These are phyloP conservation scores for Aptenodytes patagonicus DNA, from an alignment of 2,113 vertebrate genomes.

Conservation along the genomic window DNA sequence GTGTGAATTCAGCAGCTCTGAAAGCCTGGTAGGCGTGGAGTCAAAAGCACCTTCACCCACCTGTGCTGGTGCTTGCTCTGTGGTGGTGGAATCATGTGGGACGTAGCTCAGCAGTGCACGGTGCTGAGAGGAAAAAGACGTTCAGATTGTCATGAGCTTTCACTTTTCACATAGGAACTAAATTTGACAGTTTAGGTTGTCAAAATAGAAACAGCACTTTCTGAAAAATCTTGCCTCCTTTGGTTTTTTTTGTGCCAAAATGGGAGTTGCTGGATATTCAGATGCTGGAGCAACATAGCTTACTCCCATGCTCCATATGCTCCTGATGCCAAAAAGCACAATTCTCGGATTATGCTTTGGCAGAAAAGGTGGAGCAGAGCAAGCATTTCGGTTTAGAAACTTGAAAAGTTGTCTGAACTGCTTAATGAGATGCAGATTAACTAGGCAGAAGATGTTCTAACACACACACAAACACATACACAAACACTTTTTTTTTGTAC, in stretches of 20 bases:
- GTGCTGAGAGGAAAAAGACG: accelerated
- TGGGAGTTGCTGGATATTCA: not conserved
- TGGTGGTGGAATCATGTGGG: accelerated
- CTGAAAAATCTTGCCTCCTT: not conserved
- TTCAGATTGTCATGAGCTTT: not conserved
- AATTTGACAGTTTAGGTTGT: not conserved
- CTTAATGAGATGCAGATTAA: not conserved
- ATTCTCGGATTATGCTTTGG: not conserved
- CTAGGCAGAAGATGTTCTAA: not conserved
- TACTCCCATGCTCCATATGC: not conserved
- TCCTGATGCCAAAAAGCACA: not conserved
- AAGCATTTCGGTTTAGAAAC: not conserved
- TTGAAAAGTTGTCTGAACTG: not conserved
- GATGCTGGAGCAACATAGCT: not conserved
- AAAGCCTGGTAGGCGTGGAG: accelerated
- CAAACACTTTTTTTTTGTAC: not conserved
- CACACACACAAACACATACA: accelerated
- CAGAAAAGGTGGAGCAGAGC: not conserved
- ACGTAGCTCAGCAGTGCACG: accelerated
- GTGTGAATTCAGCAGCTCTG: not conserved
- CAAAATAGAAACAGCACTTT: not conserved
- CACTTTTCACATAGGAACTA: not conserved
- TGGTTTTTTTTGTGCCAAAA: not conserved
- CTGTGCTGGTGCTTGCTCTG: not conserved
- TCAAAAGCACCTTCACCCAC: not conserved